Base-by-base conservation (phyloP, 1,140 invertebrate genomes). In the Saxidomus purpurata region DNA sequence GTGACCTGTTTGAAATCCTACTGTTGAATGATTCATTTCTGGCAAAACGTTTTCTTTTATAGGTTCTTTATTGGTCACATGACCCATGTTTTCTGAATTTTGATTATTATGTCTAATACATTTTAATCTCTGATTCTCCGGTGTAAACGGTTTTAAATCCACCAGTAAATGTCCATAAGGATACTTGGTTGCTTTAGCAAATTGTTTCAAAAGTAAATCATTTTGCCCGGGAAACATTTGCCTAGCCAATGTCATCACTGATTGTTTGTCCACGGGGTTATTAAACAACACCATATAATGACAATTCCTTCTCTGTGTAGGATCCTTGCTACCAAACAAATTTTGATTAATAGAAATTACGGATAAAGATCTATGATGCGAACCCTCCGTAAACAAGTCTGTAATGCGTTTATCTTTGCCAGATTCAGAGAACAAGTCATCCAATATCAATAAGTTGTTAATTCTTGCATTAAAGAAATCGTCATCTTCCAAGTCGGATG, bases 291-390 rank as follows among this genome's bases (percentile, higher is more conserved):
- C 76, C 43, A 79, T 49, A 28, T 79, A 79, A 81, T 81, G 77
- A 59, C 49, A 81, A n/a, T 81, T 81, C 15, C 77, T 19, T 34
- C 47, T 19, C 28, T 81, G 77, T 31, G 77, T 81, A 17, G 77
- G 47, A 38, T 81, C 77, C 31, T 81, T 81, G 49, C 28, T 83
- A 3, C 55, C 28, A 67, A 67, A 83, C 25, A 83, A 83, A 82
- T 82, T 82, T 34, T 82, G 79, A 25, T 82, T 82, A 28, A 81
- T n/a, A n/a, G n/a, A n/a, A n/a, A n/a, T n/a, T n/a, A n/a, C n/a
- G n/a, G n/a, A n/a, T n/a, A n/a, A n/a, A n/a, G n/a, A n/a, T n/a
- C n/a, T n/a, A n/a, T n/a, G n/a, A n/a, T n/a, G n/a, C n/a, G n/a
- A n/a, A n/a, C n/a, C n/a, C n/a, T n/a, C n/a, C n/a, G n/a, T n/a